These are phyloP conservation scores for Phragmatobia fuliginosa DNA, from an alignment of 2,888 invertebrate species.

Conservation along the genomic window DNA sequence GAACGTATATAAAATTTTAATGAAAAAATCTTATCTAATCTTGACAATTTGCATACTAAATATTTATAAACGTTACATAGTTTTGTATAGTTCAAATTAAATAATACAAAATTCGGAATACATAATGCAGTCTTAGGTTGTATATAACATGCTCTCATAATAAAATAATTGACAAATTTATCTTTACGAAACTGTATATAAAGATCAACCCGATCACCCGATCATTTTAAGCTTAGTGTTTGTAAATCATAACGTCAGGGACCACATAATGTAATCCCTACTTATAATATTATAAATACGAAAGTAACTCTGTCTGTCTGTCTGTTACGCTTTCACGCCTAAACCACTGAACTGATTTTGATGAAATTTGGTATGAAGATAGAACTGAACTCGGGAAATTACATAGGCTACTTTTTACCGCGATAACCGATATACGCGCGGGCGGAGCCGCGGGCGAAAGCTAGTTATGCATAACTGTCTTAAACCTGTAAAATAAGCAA, in stretches of 20 bases:
- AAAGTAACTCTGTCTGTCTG: too few relatives aligned
- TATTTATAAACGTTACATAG: neutral
- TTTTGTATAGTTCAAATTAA: neutral
- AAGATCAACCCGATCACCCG: neutral
- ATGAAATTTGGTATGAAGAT: too few relatives aligned
- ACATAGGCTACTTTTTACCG: too few relatives aligned
- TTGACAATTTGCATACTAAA: neutral
- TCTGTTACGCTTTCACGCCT: too few relatives aligned
- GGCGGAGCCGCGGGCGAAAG: too few relatives aligned
- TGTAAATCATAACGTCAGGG: slow-evolving; percentile 2
- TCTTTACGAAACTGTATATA: neutral
- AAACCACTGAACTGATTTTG: too few relatives aligned
- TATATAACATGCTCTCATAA: neutral
- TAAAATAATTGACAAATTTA: neutral
- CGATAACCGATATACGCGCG: too few relatives aligned
- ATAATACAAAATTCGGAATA: neutral
- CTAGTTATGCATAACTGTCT: neutral
- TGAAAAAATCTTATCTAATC: neutral
- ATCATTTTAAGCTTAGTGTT: neutral
- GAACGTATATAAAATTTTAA: neutral
- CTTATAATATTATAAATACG: too few relatives aligned
- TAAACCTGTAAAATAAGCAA: neutral
- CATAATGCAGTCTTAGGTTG: neutral
- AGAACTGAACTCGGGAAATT: too few relatives aligned
- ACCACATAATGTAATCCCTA: too few relatives aligned